phyloP scores from a whole-genome alignment of 2,888 invertebrate genomes.

The Erebia ligea region DNA sequence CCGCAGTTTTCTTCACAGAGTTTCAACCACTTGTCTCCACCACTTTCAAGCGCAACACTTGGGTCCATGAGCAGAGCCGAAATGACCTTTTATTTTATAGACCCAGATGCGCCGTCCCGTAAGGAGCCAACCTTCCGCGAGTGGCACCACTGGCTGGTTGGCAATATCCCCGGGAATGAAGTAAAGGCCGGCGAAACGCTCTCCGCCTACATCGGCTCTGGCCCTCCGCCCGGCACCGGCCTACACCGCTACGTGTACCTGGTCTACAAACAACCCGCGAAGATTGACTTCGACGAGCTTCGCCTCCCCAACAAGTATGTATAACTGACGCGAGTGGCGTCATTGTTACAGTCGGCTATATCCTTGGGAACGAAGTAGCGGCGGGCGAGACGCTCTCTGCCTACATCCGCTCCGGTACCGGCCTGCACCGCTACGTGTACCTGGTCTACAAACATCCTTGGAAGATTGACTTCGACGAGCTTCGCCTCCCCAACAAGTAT shows the following conservation, averaged over 20 bases:
- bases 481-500: constrained; percentile 78
- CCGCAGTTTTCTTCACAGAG: too few species aligned
- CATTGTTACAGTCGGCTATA: constrained; percentile 87
- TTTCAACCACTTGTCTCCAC: too few species aligned
- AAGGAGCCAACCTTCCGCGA: constrained; percentile 91
- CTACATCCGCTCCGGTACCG: constrained; percentile 93
- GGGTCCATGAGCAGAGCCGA: background rate
- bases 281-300: constrained; percentile 81
- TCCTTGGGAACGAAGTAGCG: constrained; percentile 87
- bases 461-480: constrained; percentile 82
- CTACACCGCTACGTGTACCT: constrained; percentile 92
- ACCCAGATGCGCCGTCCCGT: constrained; percentile 96
- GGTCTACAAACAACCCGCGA: constrained; percentile 87
- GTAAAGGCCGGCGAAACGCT: constrained; percentile 88
- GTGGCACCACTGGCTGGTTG: constrained; percentile 96
- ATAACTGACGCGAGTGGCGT: too few species aligned
- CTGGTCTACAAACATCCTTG: constrained; percentile 88
- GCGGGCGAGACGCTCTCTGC: constrained; percentile 89
- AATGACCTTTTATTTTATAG: constrained; percentile 61
- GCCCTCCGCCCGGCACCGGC: constrained; percentile 90
- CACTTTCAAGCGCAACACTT: too few species aligned
- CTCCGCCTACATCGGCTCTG: constrained; percentile 91
- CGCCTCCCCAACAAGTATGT: constrained; percentile 78
- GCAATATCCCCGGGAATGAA: constrained; percentile 90
- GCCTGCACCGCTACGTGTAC: constrained; percentile 91